These are phyloP conservation scores for Gymnogyps californianus DNA, from an alignment of 2,113 vertebrate species.

Conservation along the genomic window DNA sequence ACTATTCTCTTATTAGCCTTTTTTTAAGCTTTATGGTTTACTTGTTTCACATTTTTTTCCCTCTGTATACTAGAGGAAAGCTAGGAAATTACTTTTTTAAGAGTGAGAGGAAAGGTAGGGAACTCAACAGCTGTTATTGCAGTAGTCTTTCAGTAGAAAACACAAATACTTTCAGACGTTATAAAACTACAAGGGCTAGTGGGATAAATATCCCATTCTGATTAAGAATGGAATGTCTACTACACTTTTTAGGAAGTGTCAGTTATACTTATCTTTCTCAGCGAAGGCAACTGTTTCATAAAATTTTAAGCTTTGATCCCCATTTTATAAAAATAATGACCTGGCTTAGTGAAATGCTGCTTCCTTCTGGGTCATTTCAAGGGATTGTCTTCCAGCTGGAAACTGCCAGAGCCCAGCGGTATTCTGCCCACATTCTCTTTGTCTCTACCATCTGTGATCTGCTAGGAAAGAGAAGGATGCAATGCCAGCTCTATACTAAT, in stretches of 20 bases:
- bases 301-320: background rate
- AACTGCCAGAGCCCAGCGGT: background rate
- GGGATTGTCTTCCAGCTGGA: background rate
- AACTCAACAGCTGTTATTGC: background rate
- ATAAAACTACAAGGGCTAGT: background rate
- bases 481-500: background rate
- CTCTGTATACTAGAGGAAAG: background rate
- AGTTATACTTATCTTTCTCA: background rate
- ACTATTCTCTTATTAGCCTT: background rate
- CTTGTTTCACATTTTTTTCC: background rate
- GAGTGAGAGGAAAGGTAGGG: background rate
- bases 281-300: background rate
- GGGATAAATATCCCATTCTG: background rate
- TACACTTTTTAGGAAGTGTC: background rate
- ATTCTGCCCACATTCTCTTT: background rate
- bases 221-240: background rate
- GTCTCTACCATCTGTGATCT: background rate
- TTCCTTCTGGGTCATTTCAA: background rate
- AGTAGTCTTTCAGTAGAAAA: background rate
- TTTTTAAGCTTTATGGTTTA: background rate
- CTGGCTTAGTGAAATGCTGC: background rate
- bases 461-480: background rate
- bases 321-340: background rate
- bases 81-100: background rate
- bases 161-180: background rate